Conservation (phyloP, 1,140 invertebrate genomes). For the Nasonia longicornis region DNA sequence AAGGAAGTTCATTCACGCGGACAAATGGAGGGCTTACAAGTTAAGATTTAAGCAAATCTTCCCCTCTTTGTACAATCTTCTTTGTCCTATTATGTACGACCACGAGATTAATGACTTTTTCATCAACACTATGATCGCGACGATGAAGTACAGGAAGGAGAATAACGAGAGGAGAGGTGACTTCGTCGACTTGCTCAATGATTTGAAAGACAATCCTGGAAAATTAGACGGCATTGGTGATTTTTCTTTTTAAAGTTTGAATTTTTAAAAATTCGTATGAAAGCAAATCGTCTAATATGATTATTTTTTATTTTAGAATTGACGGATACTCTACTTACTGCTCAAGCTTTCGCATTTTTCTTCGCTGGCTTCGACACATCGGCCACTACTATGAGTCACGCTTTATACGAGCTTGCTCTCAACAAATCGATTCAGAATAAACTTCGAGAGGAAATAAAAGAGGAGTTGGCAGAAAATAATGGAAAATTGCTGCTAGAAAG, state of each 20-base stretch:
- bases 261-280: background rate
- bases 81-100: slow-evolving; percentile 42
- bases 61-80: slow-evolving; percentile 40
- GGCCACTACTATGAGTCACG: slow-evolving; percentile 49
- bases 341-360: slow-evolving; percentile 54
- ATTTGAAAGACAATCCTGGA: slow-evolving; percentile 46
- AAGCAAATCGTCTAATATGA: slow-evolving; percentile 6
- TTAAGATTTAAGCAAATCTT: slow-evolving; percentile 41
- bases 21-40: slow-evolving; percentile 37
- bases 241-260: background rate
- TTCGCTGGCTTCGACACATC: slow-evolving; percentile 55
- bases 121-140: slow-evolving; percentile 61
- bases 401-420: slow-evolving; percentile 52
- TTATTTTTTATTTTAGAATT: slow-evolving; percentile 47
- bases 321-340: slow-evolving; percentile 48
- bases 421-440: slow-evolving; percentile 50
- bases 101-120: slow-evolving; percentile 66
- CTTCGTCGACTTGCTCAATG: slow-evolving; percentile 70
- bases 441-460: slow-evolving; percentile 66
- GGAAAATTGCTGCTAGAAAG: slow-evolving; percentile 55
- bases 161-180: slow-evolving; percentile 66
- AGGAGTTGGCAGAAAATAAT: slow-evolving; percentile 50
- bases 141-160: slow-evolving; percentile 65
- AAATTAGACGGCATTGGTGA: slow-evolving; percentile 40
- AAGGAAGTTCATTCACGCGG: slow-evolving; percentile 50